These are phyloP conservation scores for Pristionchus fissidentatus DNA, from an alignment of 2,888 invertebrate genomes.

Conservation along the genomic window DNA sequence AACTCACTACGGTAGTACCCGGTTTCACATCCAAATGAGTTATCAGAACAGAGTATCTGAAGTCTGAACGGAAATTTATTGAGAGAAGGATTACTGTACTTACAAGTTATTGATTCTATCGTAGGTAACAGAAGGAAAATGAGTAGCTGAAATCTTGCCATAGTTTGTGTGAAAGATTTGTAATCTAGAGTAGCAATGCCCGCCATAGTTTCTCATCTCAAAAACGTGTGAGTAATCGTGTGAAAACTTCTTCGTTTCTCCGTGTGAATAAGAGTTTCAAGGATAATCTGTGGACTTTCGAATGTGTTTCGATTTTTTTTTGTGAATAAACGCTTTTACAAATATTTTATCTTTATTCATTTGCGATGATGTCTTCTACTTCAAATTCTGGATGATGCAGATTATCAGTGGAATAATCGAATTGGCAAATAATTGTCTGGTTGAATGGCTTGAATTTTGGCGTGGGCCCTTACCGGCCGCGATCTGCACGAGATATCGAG, in stretches of 20 bases:
- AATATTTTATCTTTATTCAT: too few relatives aligned
- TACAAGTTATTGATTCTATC: not conserved
- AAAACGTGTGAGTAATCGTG: slow-evolving; percentile 11
- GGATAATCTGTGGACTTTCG: too few relatives aligned
- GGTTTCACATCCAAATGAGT: not conserved
- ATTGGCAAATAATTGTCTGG: not conserved
- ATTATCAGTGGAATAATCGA: too few relatives aligned
- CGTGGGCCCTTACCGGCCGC: not conserved
- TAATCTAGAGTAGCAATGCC: not conserved
- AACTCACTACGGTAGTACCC: not conserved
- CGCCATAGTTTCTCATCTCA: not conserved
- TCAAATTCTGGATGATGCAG: too few relatives aligned
- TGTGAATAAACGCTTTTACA: too few relatives aligned
- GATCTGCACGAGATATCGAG: not conserved
- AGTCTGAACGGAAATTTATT: not conserved
- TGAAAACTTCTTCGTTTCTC: not conserved
- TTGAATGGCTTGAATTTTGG: not conserved
- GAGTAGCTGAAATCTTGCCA: not conserved
- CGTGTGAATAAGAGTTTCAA: too few relatives aligned
- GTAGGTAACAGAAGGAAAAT: not conserved
- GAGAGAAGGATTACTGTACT: not conserved
- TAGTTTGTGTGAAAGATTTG: not conserved
- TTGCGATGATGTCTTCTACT: too few relatives aligned
- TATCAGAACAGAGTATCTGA: slow-evolving; percentile 14
- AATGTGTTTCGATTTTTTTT: too few relatives aligned